Evolutionary conservation across 2,888 invertebrate genomes (phyloP).

Genomic region (Gisinianus flammeolus): DNA sequence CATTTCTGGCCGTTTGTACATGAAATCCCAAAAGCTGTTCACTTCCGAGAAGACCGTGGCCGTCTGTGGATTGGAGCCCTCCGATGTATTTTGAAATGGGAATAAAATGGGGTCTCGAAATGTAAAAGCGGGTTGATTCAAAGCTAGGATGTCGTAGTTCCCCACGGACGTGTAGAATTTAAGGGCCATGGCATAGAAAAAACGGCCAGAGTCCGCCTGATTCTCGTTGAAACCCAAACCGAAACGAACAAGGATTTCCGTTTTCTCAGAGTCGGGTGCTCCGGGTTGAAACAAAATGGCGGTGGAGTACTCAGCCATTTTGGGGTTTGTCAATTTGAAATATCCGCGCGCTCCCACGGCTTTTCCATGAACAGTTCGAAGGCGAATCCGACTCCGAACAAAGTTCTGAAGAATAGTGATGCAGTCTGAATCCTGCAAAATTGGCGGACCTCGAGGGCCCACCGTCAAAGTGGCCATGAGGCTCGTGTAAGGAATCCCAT

Average conservation of each 20-base stretch:
- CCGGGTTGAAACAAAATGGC: conserved; percentile 74
- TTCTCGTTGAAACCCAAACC: conserved; percentile 91
- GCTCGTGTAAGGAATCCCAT: conserved; percentile 22
- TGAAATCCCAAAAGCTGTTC: conserved; percentile 84
- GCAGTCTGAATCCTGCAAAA: conserved; percentile 83
- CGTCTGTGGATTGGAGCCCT: neutral
- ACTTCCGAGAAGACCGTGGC: neutral
- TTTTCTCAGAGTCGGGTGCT: conserved; percentile 70
- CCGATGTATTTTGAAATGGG: conserved; percentile 66
- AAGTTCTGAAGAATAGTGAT: conserved; percentile 83
- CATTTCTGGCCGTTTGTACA: conserved; percentile 83
- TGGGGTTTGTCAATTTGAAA: conserved; percentile 81
- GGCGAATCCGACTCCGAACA: conserved; percentile 65
- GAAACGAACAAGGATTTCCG: conserved; percentile 79
- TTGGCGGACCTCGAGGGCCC: conserved; percentile 82
- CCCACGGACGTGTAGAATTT: conserved; percentile 67
- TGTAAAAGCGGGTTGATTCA: conserved; percentile 92
- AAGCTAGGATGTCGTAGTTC: conserved; percentile 91
- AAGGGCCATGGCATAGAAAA: conserved; percentile 74
- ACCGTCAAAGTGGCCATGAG: conserved; percentile 69
- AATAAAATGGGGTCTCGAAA: conserved; percentile 88
- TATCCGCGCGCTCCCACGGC: conserved; percentile 77
- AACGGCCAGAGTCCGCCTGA: conserved; percentile 60
- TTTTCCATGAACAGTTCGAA: conserved; percentile 91
- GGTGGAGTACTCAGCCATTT: conserved; percentile 78